Conservation (phyloP, 2,888 invertebrate genomes). For the Siphlonurus alternatus region DNA sequence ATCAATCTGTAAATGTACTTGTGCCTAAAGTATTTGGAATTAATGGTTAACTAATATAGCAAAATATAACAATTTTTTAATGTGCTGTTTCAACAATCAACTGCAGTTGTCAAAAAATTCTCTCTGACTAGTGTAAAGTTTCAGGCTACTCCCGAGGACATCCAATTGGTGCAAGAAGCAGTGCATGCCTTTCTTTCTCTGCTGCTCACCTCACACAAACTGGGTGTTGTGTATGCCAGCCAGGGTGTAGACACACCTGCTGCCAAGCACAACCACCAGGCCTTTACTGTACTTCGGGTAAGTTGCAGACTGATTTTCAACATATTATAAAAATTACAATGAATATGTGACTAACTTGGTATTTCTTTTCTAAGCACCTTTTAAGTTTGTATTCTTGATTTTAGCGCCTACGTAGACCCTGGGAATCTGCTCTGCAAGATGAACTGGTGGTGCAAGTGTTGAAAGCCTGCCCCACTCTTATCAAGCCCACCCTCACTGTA, state of each 20-base stretch:
- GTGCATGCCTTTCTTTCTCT: slow-evolving; percentile 53
- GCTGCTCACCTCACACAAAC: slow-evolving; percentile 55
- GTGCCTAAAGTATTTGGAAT: too few relatives aligned
- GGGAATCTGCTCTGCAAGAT: slow-evolving; percentile 10
- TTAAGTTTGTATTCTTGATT: not conserved
- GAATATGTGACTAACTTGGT: not conserved
- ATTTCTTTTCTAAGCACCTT: too few relatives aligned
- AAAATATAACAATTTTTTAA: not conserved
- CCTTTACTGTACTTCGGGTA: slow-evolving; percentile 12
- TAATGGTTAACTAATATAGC: not conserved
- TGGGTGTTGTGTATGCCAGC: slow-evolving; percentile 62
- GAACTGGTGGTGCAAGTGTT: slow-evolving; percentile 12
- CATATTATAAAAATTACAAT: too few relatives aligned
- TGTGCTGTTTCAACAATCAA: too few relatives aligned
- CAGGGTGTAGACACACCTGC: slow-evolving; percentile 40
- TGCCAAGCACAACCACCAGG: slow-evolving; percentile 10
- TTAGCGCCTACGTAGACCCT: slow-evolving; percentile 13
- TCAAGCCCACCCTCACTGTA: slow-evolving; percentile 39
- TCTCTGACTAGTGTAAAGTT: too few relatives aligned
- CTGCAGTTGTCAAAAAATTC: too few relatives aligned
- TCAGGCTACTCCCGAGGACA: not conserved
- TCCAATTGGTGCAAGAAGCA: not conserved
- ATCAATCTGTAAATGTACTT: too few relatives aligned
- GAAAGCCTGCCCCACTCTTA: slow-evolving; percentile 25
- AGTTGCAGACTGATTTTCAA: too few relatives aligned